Base-by-base conservation (phyloP, 2,797 vertebrate genomes). In the Dryobates pubescens region DNA sequence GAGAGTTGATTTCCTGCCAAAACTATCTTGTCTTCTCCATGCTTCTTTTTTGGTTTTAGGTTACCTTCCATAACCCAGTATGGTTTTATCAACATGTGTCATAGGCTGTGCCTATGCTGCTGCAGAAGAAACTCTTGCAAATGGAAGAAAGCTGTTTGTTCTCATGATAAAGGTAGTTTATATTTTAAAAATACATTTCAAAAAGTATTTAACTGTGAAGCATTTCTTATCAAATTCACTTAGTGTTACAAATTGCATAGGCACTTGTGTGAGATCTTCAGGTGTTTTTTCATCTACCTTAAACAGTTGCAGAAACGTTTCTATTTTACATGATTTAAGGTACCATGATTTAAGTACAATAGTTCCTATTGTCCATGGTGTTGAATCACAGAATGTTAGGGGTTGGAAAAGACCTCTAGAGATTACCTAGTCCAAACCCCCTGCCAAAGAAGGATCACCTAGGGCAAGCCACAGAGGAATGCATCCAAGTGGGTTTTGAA, bases 31-130 rank as follows among this genome's bases (percentile, higher is more conserved):
- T 70, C 49, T 78, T 90, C 59, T 63, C 78, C 62, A 17, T 54
- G 41, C 19, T 76, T 82, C 45, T 88, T 2, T 70, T 88, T 92
- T 92, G 34, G 9, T 79, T 78, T 92, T 45, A 80, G 70, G 43
- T 77, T 87, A 67, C 84, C 65, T 90, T 88, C 57, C 98, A 98
- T 90, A 98, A 98, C 57, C 97, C 98, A 1, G 97, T 98, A 95
- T 98, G 98, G 98, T 98, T 98, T 96, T 98, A 98, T 86, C 97
- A 98, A 27, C 97, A 98, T 64, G 98, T 98, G 90, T 97, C 98
- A 43, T 17, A 96, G 98, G 98, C 96, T 98, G 97, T 17, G 97
- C 97, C 27, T 97, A 97, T 93, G 98, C 97, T 92, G 96, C 97
- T 1, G 97, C 98, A 83, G 96, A 96, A 71, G 94, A 98, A 95